Evolutionary conservation across 2,797 vertebrate species (phyloP).

Genomic region (Alfaro cultratus): DNA sequence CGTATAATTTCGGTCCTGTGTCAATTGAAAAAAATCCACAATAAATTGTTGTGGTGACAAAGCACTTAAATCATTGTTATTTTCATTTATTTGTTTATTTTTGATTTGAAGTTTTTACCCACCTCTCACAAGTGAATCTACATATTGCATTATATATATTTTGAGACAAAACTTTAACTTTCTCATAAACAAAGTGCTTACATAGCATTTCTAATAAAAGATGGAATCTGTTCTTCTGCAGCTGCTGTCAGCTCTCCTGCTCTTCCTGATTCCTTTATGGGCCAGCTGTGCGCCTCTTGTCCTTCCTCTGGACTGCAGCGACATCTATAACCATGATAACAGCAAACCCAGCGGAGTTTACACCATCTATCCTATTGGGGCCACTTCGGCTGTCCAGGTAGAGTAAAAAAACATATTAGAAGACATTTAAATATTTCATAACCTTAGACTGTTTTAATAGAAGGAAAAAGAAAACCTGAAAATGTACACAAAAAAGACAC

Average conservation of each 20-base stretch:
- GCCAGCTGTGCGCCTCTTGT: neutral
- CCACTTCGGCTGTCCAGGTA: conserved; percentile 5
- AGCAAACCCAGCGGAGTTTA: neutral
- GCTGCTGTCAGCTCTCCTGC: neutral
- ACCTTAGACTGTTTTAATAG: neutral
- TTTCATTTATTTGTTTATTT: too few relatives aligned
- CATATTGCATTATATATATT: neutral
- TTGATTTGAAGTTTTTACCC: neutral
- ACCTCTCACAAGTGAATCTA: neutral
- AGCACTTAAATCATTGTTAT: too few relatives aligned
- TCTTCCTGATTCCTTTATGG: neutral
- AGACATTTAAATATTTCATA: neutral
- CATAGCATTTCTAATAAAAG: neutral
- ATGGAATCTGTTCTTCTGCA: neutral
- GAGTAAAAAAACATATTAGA: neutral
- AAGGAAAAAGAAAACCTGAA: neutral
- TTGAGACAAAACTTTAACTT: neutral
- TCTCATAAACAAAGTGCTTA: neutral
- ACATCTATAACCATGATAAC: neutral
- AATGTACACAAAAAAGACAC: neutral
- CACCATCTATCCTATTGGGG: conserved; percentile 2
- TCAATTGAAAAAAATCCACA: too few relatives aligned
- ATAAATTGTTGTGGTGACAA: too few relatives aligned
- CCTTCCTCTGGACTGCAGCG: neutral
- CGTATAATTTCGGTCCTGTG: too few relatives aligned